phyloP scores from a whole-genome alignment of 1,140 invertebrate species.

The Drosophila virilis region DNA sequence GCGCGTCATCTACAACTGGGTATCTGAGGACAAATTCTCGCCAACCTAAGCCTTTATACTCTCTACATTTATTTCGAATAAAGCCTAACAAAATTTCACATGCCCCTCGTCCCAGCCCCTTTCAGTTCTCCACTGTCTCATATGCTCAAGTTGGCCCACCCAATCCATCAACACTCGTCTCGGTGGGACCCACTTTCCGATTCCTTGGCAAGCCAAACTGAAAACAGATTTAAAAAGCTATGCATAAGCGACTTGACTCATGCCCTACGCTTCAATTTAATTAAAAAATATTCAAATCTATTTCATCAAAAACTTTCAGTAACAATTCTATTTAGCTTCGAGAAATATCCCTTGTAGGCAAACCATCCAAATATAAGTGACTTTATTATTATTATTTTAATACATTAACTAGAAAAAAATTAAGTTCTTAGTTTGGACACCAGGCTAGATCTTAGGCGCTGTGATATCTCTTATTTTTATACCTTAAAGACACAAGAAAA shows the following conservation, averaged over 20 bases:
- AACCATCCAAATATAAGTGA: no score
- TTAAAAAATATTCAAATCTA: no score
- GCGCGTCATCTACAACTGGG: constrained; percentile 36
- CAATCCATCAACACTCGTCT: constrained; percentile 20
- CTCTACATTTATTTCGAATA: background rate
- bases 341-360: no score
- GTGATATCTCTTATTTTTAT: no score
- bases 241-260: background rate
- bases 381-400: no score
- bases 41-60: background rate
- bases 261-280: background rate
- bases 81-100: background rate
- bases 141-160: no score
- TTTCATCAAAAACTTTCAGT: no score
- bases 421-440: no score
- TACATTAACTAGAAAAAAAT: no score
- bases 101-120: background rate
- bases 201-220: constrained; percentile 1
- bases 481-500: no score
- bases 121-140: background rate
- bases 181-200: constrained; percentile 6
- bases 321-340: no score
- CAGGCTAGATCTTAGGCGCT: no score
- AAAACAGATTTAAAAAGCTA: background rate
- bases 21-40: background rate